Evolutionary conservation across 1,140 invertebrate species (phyloP), one percentile per base, ranked within the genome.

Genomic region (Aphaenogaster rudis): DNA sequence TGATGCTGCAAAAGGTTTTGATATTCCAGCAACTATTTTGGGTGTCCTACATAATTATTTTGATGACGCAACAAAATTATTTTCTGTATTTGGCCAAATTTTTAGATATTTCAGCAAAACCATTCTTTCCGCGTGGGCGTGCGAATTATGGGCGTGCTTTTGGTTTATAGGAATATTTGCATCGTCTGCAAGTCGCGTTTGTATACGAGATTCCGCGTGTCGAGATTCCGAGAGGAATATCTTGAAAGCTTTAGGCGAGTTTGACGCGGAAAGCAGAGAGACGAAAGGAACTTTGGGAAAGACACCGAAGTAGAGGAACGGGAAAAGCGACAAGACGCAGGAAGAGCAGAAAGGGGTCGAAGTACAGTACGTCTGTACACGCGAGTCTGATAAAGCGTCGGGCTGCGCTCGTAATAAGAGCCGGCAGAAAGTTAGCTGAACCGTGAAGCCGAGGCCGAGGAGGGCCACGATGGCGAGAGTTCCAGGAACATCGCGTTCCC

Each of bases 381-480:
- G 78, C 87, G 80, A 87, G 87, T 86, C 88, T 86, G 90, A 81
- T 90, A 82, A 92, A 92, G 88, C 91, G 91, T 90, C 86, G 87
- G 87, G 71, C 76, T 84, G 77, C 72, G 77, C 72, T 86, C 88
- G 90, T 93, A 94, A 94, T 91, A 93, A 93, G 92, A 93, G 91
- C 86, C 91, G 92, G 92, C 93, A 89, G 92, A 93, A 92, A 94
- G 93, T 94, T 93, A 94, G 92, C 91, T 92, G 93, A 94, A 93
- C 90, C 92, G 79, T 92, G 92, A 93, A 93, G 89, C 82, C 57
- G 64, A 57, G 88, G 33, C 72, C 79, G 90, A 88, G 80, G 71
- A 88, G 87, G 79, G 50, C 76, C 84, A 82, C 61, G 59, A 80
- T 45, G 87, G 86, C 79, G 71, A 84, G 87, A 90, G 90, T 92